These are phyloP conservation scores for Hypolimnas misippus DNA, from an alignment of 2,888 invertebrate genomes.

Conservation along the genomic window DNA sequence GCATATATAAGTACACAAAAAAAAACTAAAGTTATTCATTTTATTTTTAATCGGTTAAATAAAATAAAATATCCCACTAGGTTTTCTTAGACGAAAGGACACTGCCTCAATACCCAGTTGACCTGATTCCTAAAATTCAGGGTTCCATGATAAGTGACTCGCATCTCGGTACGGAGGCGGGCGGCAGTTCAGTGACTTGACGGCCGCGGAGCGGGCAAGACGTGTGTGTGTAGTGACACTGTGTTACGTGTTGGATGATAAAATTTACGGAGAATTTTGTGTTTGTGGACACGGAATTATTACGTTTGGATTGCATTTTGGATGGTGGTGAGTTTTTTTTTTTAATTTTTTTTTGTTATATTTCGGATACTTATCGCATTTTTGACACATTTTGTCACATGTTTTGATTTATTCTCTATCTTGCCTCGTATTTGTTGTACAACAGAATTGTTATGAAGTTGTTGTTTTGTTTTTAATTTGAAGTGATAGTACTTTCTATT, in stretches of 20 bases:
- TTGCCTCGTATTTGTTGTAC: not conserved
- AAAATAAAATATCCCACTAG: constrained; percentile 7
- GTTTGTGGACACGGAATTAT: constrained; percentile 68
- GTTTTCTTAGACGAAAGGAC: constrained; percentile 34
- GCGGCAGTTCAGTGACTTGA: constrained; percentile 78
- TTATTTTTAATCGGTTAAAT: no score
- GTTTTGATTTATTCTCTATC: not conserved
- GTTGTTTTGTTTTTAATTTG: constrained; percentile 9
- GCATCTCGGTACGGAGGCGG: constrained; percentile 58
- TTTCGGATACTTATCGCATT: constrained; percentile 2
- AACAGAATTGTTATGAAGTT: constrained; percentile 1
- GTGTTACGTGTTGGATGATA: constrained; percentile 46
- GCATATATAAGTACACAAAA: no score
- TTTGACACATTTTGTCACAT: constrained; percentile 1
- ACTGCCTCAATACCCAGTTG: constrained; percentile 52
- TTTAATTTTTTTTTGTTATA: constrained; percentile 18
- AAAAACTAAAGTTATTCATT: not conserved
- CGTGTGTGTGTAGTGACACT: constrained; percentile 72
- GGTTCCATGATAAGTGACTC: constrained; percentile 68
- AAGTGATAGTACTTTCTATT: not conserved
- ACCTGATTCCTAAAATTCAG: constrained; percentile 76
- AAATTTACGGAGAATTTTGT: constrained; percentile 49
- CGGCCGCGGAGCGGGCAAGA: constrained; percentile 57
- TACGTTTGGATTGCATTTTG: constrained; percentile 80
- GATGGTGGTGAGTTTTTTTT: constrained; percentile 63